Conservation (phyloP, 2,888 invertebrate genomes). For the Brachyptera risi region DNA sequence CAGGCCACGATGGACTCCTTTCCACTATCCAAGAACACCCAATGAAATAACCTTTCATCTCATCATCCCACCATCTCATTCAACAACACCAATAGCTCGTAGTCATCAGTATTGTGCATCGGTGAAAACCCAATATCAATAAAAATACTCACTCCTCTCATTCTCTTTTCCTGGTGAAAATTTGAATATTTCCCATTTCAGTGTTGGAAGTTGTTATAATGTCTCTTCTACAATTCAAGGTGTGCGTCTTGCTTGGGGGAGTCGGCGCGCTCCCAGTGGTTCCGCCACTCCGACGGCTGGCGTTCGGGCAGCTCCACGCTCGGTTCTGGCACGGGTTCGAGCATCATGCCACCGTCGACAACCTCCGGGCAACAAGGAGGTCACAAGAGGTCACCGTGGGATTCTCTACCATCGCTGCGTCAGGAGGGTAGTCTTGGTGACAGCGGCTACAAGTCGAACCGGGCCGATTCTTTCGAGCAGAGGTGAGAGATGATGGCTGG, state of each 20-base stretch:
- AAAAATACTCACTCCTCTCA: no score
- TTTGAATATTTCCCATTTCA: no score
- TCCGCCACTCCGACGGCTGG: conserved; percentile 87
- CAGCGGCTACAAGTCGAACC: conserved; percentile 80
- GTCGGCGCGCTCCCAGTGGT: conserved; percentile 84
- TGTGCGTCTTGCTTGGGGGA: conserved; percentile 88
- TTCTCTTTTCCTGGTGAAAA: no score
- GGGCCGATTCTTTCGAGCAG: conserved; percentile 83
- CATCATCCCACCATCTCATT: no score
- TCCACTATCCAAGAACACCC: no score
- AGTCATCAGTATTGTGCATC: no score
- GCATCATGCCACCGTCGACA: conserved; percentile 41
- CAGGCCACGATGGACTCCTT: no score
- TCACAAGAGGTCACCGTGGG: conserved; percentile 82
- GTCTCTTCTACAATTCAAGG: no score
- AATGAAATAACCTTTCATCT: no score
- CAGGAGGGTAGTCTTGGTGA: conserved; percentile 84
- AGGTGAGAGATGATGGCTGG: conserved; percentile 56
- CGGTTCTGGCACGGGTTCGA: conserved; percentile 52
- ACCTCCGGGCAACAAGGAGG: conserved; percentile 39
- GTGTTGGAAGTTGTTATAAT: no score
- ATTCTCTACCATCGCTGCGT: conserved; percentile 77
- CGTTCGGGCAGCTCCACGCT: conserved; percentile 68
- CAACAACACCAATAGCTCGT: no score
- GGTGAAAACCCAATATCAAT: no score